phyloP scores from a whole-genome alignment of 2,113 vertebrate species.

The Oryzias curvinotus region DNA sequence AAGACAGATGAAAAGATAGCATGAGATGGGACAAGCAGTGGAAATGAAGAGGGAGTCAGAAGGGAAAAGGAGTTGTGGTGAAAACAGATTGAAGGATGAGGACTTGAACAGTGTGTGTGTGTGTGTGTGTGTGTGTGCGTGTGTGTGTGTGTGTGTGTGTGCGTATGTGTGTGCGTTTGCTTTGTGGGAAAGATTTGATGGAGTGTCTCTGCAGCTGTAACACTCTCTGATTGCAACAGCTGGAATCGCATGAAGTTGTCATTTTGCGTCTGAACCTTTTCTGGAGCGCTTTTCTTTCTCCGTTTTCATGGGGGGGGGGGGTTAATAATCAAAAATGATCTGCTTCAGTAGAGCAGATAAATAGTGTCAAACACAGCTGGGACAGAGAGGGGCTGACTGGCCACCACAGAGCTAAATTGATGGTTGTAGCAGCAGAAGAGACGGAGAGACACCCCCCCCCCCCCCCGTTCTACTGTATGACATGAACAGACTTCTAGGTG shows the following conservation, averaged over 20 bases:
- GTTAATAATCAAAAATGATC: constrained; percentile 80
- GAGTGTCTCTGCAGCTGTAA: constrained; percentile 70
- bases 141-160: too few relatives aligned
- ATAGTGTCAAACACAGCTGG: constrained; percentile 70
- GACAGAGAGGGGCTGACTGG: constrained; percentile 63
- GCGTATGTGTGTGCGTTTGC: neutral
- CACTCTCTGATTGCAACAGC: constrained; percentile 63
- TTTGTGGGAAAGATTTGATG: constrained; percentile 45
- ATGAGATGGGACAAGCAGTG: constrained; percentile 17
- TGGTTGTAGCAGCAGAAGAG: constrained; percentile 69
- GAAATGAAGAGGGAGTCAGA: constrained; percentile 29
- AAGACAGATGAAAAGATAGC: constrained; percentile 47
- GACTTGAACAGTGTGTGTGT: constrained; percentile 14
- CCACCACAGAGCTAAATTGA: constrained; percentile 71
- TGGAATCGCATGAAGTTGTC: constrained; percentile 62
- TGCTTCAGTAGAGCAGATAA: constrained; percentile 76
- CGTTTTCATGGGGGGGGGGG: constrained; percentile 46
- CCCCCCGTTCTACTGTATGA: constrained; percentile 72
- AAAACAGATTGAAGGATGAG: constrained; percentile 42
- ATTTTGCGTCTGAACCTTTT: constrained; percentile 76
- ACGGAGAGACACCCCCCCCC: constrained; percentile 55
- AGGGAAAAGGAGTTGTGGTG: neutral
- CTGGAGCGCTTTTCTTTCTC: constrained; percentile 40
- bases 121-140: constrained; percentile 1
- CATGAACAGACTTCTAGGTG: constrained; percentile 80